Evolutionary conservation across 2,797 vertebrate genomes (phyloP), one percentile per base, ranked within the genome.

Genomic region (Poeciliopsis turneri): DNA sequence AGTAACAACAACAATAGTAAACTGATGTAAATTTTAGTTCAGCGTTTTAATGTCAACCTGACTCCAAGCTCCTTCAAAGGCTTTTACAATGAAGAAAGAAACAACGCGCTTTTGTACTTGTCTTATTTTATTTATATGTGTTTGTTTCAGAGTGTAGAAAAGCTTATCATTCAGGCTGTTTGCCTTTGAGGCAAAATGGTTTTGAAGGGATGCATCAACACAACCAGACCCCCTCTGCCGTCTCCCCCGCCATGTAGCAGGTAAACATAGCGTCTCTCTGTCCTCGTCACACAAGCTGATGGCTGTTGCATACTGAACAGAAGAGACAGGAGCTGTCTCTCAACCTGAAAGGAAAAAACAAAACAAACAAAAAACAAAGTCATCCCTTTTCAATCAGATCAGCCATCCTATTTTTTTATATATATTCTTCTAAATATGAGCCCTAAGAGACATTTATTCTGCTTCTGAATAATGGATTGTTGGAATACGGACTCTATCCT

Each of bases 231-330:
- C 83, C 80, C 80, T 53, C 23, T 0, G 2, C 8, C 3, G 1
- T 33, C 23, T 13, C 69, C 12, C 23, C 66, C 82, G 82, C 83
- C 46, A 82, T 55, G 74, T 78, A 90, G 84, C 89, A 86, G 80
- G 84, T 85, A 85, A 90, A 93, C 91, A 88, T 84, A 90, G 88
- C 88, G 84, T 33, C 84, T 84, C 84, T 93, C 92, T 87, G 81
- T 92, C 92, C 88, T 85, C 75, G 80, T 90, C 90, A 89, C 80
- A 79, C 73, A 72, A 68, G 81, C 71, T 74, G 53, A 89, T 86
- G 59, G 78, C 79, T 39, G 73, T 88, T 88, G 93, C 92, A 94
- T 94, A 91, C 93, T 87, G 89, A 94, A 77, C 79, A 92, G 91
- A 90, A 30, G 78, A 85, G 84, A 90, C 87, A 87, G 85, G 80